phyloP scores from a whole-genome alignment of 2,888 invertebrate genomes.

The Drosophila anceps region DNA sequence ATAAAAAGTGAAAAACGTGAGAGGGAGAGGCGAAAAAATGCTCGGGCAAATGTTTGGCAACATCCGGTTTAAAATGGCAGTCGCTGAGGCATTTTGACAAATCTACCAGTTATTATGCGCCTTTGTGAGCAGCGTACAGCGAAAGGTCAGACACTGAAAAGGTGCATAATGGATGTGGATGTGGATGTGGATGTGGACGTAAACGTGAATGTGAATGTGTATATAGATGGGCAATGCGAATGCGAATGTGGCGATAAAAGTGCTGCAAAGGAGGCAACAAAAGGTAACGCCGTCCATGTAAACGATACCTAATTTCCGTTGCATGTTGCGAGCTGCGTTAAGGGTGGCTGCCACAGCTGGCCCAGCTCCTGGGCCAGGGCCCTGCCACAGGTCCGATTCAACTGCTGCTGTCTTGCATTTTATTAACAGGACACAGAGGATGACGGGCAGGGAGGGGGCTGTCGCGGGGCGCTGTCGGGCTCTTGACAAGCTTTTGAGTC shows the following conservation, averaged over 20 bases:
- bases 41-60: slow-evolving; percentile 67
- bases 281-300: slow-evolving; percentile 65
- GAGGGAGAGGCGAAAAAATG: slow-evolving; percentile 3
- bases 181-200: slow-evolving; percentile 7
- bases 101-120: slow-evolving; percentile 73
- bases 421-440: slow-evolving; percentile 57
- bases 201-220: slow-evolving; percentile 11
- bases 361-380: neutral
- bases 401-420: slow-evolving; percentile 69
- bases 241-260: slow-evolving; percentile 46
- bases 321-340: slow-evolving; percentile 45
- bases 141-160: slow-evolving; percentile 53
- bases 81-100: slow-evolving; percentile 72
- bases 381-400: neutral
- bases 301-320: slow-evolving; percentile 81
- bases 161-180: slow-evolving; percentile 71
- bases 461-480: slow-evolving; percentile 8
- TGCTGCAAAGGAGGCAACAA: slow-evolving; percentile 50
- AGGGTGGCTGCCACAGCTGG: slow-evolving; percentile 7
- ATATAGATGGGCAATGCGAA: neutral
- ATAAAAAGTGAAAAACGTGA: slow-evolving; percentile 9
- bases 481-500: slow-evolving; percentile 53
- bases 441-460: neutral
- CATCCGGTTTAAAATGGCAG: slow-evolving; percentile 80
- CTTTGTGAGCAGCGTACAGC: slow-evolving; percentile 43